Evolutionary conservation across 2,113 vertebrate genomes (phyloP).

Genomic region (Amblyornis subalaris): DNA sequence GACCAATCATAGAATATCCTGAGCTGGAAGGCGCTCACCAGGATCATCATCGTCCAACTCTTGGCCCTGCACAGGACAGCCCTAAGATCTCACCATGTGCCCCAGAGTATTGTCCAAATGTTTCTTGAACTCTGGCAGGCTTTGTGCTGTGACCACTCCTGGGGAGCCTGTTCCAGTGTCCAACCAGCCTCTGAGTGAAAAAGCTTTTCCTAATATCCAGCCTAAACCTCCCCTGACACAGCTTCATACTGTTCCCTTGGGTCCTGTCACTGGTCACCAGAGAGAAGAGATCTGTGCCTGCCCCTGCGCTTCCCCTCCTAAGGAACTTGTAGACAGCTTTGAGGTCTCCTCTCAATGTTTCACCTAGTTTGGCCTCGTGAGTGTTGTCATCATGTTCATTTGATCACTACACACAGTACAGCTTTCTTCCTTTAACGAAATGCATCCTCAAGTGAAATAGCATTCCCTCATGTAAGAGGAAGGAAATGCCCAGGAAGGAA

Average conservation of each 20-base stretch:
- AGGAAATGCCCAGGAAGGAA: neutral
- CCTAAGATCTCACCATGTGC: neutral
- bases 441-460: neutral
- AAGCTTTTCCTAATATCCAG: neutral
- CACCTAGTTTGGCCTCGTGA: neutral
- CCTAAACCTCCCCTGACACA: neutral
- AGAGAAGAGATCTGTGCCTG: neutral
- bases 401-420: neutral
- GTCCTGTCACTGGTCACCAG: neutral
- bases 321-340: too few species aligned
- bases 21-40: neutral
- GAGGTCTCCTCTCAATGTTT: neutral
- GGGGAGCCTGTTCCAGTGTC: neutral
- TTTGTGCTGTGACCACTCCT: neutral
- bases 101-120: neutral
- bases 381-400: neutral
- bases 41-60: neutral
- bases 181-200: neutral
- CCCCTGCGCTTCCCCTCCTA: neutral
- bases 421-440: neutral
- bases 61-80: neutral
- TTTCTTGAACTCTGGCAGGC: neutral
- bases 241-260: fast-evolving
- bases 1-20: neutral
- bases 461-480: neutral